Percentiles rank a stretch among this genome's conserved stretches.
Evolutionary conservation across 2,888 invertebrate species (phyloP).

Genomic region (Netelia virgata): DNA sequence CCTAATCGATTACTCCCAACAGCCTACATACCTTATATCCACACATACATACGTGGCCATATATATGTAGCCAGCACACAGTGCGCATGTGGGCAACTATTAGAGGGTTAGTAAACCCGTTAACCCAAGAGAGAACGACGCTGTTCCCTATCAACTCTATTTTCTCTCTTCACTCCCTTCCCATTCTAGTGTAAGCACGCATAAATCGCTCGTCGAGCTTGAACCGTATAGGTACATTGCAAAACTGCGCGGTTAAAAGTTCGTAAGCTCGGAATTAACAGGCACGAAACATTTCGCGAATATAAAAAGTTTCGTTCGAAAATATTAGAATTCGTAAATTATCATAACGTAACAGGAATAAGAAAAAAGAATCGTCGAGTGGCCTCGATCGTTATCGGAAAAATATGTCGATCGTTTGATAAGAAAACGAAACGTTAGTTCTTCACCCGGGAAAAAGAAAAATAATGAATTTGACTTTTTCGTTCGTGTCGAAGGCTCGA

Average conservation of each 20-base stretch:
- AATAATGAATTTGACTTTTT: neutral
- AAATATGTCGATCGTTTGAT: too few relatives aligned
- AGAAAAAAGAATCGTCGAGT: too few relatives aligned
- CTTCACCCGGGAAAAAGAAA: neutral
- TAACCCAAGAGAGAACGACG: conserved; percentile 65
- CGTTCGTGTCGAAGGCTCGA: conserved; percentile 88
- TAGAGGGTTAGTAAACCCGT: conserved; percentile 79
- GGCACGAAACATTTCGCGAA: neutral
- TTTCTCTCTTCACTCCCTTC: conserved; percentile 11
- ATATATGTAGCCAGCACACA: conserved; percentile 1
- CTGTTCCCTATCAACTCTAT: conserved; percentile 19
- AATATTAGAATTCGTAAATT: neutral
- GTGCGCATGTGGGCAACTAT: conserved; percentile 18
- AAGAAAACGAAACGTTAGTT: too few relatives aligned
- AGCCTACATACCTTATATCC: neutral
- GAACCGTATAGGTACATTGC: neutral
- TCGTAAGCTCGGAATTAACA: neutral
- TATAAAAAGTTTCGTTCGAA: neutral
- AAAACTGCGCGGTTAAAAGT: neutral
- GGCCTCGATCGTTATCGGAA: too few relatives aligned
- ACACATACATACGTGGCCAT: neutral
- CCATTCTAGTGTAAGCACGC: neutral
- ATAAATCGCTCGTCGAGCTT: conserved; percentile 29
- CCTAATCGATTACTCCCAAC: conserved; percentile 41
- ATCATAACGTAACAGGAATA: neutral